A percentile compares a stretch with the other conserved stretches of the same genome.
phyloP scores from a whole-genome alignment of 2,113 vertebrate genomes.

The Chunga burmeisteri region DNA sequence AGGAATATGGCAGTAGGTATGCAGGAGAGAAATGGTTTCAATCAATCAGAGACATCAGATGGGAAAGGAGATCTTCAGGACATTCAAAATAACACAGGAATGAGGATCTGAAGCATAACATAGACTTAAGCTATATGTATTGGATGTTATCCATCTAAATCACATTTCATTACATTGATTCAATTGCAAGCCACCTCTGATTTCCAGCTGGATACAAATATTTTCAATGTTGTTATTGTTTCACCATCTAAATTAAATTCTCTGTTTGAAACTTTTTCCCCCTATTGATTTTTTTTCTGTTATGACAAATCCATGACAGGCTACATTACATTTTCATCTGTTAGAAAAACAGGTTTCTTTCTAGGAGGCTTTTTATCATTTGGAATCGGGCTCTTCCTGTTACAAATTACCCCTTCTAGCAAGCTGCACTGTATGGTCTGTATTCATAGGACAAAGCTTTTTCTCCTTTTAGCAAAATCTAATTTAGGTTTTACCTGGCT shows the following conservation, averaged over 20 bases:
- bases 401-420: not conserved
- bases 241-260: conserved; percentile 27
- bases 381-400: not conserved
- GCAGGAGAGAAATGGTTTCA: not conserved
- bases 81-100: not conserved
- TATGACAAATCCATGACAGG: conserved; percentile 13
- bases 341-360: not conserved
- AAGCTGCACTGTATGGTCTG: not conserved
- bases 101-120: not conserved
- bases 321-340: not conserved
- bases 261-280: not conserved
- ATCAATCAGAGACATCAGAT: not conserved
- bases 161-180: conserved; percentile 12
- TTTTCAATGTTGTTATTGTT: conserved; percentile 26
- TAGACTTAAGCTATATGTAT: not conserved
- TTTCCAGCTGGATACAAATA: conserved; percentile 49
- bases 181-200: not conserved
- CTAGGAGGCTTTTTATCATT: not conserved
- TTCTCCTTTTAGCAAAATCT: not conserved
- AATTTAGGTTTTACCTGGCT: not conserved
- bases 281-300: not conserved
- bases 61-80: not conserved
- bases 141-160: not conserved
- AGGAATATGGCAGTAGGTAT: not conserved
- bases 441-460: not conserved